Conservation (phyloP, 2,113 vertebrate genomes). For the Lasiurus cinereus region DNA sequence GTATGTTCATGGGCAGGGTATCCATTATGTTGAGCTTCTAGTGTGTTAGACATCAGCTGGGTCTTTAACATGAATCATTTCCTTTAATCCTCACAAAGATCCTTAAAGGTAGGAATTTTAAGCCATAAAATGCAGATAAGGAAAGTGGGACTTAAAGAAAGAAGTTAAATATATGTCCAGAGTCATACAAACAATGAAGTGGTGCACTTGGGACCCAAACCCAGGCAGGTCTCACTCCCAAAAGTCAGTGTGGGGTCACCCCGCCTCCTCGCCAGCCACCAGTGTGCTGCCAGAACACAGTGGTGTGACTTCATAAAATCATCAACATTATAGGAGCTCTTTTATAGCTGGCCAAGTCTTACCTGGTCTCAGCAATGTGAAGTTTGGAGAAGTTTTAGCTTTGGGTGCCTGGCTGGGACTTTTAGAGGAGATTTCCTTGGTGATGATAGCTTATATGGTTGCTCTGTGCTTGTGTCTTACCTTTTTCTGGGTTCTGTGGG, state of each 20-base stretch:
- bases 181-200: not conserved
- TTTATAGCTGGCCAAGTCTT: not conserved
- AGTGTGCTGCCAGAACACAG: not conserved
- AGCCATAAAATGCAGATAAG: not conserved
- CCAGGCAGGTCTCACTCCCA: not conserved
- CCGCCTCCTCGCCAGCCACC: no score
- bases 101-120: not conserved
- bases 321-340: not conserved
- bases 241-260: not conserved
- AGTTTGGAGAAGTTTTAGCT: not conserved
- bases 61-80: not conserved
- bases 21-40: not conserved
- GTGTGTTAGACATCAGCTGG: not conserved
- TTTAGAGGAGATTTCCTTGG: not conserved
- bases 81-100: constrained; percentile 34
- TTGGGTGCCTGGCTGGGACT: not conserved
- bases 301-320: not conserved
- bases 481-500: not conserved
- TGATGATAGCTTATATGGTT: no score
- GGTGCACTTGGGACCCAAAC: not conserved
- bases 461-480: not conserved
- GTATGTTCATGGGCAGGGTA: not conserved
- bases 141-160: not conserved
- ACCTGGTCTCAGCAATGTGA: not conserved
- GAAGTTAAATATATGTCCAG: constrained; percentile 22